Evolutionary conservation across 1,140 invertebrate species (phyloP), one percentile per base, ranked within the genome.

Genomic region (Drosophila tropicalis): DNA sequence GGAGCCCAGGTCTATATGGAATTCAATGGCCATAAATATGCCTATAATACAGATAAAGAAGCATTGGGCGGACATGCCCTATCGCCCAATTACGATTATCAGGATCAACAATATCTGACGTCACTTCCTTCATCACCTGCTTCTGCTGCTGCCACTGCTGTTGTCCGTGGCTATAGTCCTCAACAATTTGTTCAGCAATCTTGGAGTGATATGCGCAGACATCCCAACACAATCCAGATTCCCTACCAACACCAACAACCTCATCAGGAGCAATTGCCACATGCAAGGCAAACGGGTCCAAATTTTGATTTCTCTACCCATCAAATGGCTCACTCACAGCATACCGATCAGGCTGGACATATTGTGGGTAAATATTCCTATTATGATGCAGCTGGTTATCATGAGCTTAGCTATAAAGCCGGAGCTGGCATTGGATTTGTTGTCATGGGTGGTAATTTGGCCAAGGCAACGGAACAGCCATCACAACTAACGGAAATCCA

Each of bases 291-390:
- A 39, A 19, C 1, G 41, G 15, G 19, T 34, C n/a, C 6, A 51
- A 25, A 10, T 17, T 87, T 90, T 13, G 67, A 77, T 34, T 76
- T 89, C 6, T 70, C 55, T 56, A 90, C 87, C 5, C 65, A 94
- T 12, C 95, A 95, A 72, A 95, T 95, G 84, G 93, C 95, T 74
- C 92, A 95, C 71, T 94, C 94, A 1, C 95, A 96, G 91, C 94
- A 94, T 55, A 95, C 95, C 72, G 95, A 96, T 85, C 93, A 94
- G 1, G 92, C 92, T 13, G 95, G 95, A 22, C 94, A 95, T 79
- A 94, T 95, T 0, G 86, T 94, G 72, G 95, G 95, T 25, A 95
- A 94, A 3, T 96, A 96, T 91, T 95, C 95, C 2, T 96, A 95
- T 86, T 91, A 95, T 29, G 95, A 95, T 79, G 95, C 95, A 29